phyloP scores from a whole-genome alignment of 2,888 invertebrate species.

The Zonitis immaculata region DNA sequence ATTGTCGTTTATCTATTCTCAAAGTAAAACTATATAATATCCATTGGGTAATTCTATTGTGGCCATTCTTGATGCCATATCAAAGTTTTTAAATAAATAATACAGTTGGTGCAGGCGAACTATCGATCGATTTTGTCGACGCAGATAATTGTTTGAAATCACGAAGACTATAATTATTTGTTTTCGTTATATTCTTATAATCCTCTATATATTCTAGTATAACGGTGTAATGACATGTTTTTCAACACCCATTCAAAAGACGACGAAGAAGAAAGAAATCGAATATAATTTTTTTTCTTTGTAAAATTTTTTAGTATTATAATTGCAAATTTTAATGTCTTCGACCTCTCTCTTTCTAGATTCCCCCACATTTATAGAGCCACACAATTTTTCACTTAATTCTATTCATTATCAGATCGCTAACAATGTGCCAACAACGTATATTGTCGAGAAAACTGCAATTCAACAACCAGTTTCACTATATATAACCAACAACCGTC shows the following conservation, averaged over 20 bases:
- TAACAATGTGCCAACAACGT: not conserved
- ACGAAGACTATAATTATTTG: conserved; percentile 8
- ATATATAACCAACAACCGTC: not conserved
- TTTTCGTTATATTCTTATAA: conserved; percentile 2
- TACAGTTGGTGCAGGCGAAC: conserved; percentile 5
- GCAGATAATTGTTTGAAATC: conserved; percentile 10
- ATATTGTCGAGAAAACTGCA: not conserved
- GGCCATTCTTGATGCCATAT: not conserved
- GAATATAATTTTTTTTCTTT: too few relatives aligned
- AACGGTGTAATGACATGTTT: not conserved
- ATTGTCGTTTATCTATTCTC: too few relatives aligned
- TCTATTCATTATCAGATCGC: not conserved
- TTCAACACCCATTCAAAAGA: not conserved
- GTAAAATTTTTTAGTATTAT: too few relatives aligned
- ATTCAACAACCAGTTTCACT: not conserved
- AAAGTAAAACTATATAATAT: too few relatives aligned
- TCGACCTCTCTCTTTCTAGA: not conserved
- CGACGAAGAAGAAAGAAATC: not conserved
- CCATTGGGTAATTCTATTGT: not conserved
- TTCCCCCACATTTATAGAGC: too few relatives aligned
- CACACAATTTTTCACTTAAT: not conserved
- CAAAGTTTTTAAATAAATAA: conserved; percentile 4
- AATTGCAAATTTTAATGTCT: not conserved
- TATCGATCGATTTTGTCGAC: conserved; percentile 4
- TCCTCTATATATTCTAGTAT: not conserved